Evolutionary conservation across 2,888 invertebrate genomes (phyloP), one percentile per base, ranked within the genome.

Genomic region (Arge pagana): DNA sequence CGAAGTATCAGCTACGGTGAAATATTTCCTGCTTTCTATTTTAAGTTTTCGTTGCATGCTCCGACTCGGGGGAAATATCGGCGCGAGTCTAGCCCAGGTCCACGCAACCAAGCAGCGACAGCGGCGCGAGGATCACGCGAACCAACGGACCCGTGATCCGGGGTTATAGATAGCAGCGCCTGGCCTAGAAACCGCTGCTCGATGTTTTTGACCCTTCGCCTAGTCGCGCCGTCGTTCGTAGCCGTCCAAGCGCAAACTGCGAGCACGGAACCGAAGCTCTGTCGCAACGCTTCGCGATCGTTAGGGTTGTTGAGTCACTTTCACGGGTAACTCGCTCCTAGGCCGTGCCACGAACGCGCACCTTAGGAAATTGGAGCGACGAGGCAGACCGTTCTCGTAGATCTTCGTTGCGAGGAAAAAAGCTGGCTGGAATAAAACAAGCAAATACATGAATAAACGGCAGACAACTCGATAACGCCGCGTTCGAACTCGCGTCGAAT

Each of bases 131-230:
- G 30, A n/a, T n/a, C n/a, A n/a, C n/a, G n/a, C n/a, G n/a, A n/a
- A n/a, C n/a, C n/a, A n/a, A n/a, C 19, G 45, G 45, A 45, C 45
- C 33, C 33, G 33, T 33, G 45, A 45, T 67, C 67, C 70, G 70
- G 72, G 72, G 75, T 74, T 76, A 74, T 76, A 74, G 74, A 74
- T 76, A 74, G 74, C 71, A 70, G 65, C 70, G 70, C 65, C 70
- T 75, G 76, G 75, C 76, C 76, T 76, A 76, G 76, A 76, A 76
- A 76, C 76, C 69, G 67, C 65, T 62, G 67, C 74, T 72, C 68
- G 72, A 76, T 75, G 76, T 75, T 76, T 76, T 76, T 76, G 76
- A 76, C 76, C 76, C 76, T 75, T 76, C 68, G 45, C 45, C 45
- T 33, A 45, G 18, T 45, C 35, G 45, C 45, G 31, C 35, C n/a